Evolutionary conservation across 2,113 vertebrate genomes (phyloP), one percentile per base, ranked within the genome.

Genomic region (Centropus unirufus): DNA sequence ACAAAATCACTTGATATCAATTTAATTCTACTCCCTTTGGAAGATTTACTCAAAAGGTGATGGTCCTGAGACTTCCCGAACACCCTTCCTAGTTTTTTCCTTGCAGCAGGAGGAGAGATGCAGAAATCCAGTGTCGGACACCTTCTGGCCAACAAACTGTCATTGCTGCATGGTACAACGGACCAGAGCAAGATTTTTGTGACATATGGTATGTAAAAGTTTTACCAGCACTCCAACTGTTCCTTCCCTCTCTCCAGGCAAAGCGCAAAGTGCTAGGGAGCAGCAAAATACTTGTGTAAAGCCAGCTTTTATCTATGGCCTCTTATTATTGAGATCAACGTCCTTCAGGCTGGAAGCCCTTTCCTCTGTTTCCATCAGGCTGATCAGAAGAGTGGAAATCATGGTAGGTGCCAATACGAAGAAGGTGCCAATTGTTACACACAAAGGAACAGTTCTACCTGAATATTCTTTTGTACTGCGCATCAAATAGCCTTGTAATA

Each of bases 401-500:
- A 52, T 5, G 1, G 70, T 44, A 54, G 70, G 67, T 92, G 83
- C 68, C 86, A 57, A n/a, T 22, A 21, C 3, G 51, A 96, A 52
- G 47, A 80, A 49, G 21, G 10, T 49, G 22, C 22, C 78, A 78
- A 70, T 67, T 82, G 54, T 87, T 75, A 30, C 19, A 70, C 75
- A 64, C 58, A 92, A 89, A 89, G 81, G 81, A 91, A 94, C 66
- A 76, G 78, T 22, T 91, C 91, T 57, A 7, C 19, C 54, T 70
- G 80, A 40, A 88, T 69, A 78, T 93, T 74, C 90, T 97, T 98
- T 97, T 97, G 90, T 92, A 90, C 79, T 49, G 27, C 17, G 96
- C 93, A 94, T 97, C 95, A 97, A 94, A 96, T 96, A 90, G 87
- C 64, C 30, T 4, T 51, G 83, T 73, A 89, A 96, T 98, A 97